Percentiles rank a stretch among this genome's conserved stretches.
phyloP scores from a whole-genome alignment of 2,113 vertebrate genomes.

The Calidris pygmaea region DNA sequence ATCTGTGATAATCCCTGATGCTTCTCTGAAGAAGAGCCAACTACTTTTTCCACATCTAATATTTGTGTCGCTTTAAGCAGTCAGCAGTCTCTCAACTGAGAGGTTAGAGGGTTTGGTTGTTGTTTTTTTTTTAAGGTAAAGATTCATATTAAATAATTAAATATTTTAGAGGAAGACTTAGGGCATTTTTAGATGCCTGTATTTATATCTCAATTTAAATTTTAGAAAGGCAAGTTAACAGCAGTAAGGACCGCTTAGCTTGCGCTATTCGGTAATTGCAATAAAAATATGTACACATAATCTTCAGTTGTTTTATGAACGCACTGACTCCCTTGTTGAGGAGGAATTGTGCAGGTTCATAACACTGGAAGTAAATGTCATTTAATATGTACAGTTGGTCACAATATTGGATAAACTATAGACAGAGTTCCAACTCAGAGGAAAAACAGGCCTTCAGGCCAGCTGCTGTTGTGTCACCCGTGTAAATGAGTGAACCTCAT shows the following conservation, averaged over 20 bases:
- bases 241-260: background rate
- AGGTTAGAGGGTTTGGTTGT: background rate
- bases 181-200: background rate
- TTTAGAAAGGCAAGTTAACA: background rate
- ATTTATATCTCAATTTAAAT: background rate
- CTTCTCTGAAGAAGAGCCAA: background rate
- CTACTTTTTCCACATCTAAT: background rate
- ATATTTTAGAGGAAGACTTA: background rate
- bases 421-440: background rate
- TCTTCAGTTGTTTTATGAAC: background rate
- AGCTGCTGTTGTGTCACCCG: background rate
- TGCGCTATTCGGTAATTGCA: background rate
- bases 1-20: background rate
- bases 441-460: background rate
- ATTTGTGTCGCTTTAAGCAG: background rate
- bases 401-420: background rate
- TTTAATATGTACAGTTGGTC: background rate
- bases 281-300: background rate
- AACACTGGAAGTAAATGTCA: background rate
- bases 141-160: background rate
- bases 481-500: background rate
- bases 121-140: background rate
- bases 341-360: background rate
- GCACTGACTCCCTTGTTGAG: background rate
- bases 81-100: background rate